These are phyloP conservation scores for Tapirus terrestris DNA, from an alignment of 2,113 vertebrate species.

Conservation along the genomic window DNA sequence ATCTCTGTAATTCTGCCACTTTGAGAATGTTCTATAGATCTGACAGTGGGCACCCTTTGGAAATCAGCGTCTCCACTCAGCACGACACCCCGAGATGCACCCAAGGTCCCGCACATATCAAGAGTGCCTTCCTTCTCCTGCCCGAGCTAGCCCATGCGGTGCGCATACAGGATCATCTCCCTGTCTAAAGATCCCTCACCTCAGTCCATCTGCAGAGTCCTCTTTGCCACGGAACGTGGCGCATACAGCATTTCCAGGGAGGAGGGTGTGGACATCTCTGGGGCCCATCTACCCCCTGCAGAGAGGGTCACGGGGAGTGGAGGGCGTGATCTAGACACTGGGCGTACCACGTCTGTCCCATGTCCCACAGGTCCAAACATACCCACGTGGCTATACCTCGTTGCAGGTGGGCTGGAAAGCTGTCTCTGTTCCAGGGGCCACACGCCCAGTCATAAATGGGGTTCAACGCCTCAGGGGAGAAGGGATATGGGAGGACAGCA, in stretches of 20 bases:
- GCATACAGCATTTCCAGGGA: neutral
- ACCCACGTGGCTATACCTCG: neutral
- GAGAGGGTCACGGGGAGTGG: neutral
- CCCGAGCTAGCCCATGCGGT: too few relatives aligned
- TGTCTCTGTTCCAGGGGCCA: neutral
- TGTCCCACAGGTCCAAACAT: accelerated
- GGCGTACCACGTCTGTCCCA: accelerated
- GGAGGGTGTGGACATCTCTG: too few relatives aligned
- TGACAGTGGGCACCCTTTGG: accelerated
- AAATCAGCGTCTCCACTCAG: neutral
- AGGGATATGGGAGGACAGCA: neutral
- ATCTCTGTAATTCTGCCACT: too few relatives aligned
- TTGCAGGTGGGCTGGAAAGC: neutral
- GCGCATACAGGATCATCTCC: accelerated
- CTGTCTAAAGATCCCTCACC: neutral
- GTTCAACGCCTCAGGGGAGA: neutral
- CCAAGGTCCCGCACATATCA: accelerated
- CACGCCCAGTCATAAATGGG: neutral
- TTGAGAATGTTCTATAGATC: neutral
- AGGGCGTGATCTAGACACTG: accelerated
- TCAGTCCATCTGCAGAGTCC: neutral
- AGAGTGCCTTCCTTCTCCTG: neutral
- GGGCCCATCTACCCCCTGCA: neutral
- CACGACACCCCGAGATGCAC: accelerated
- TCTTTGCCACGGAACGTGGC: neutral